These are phyloP conservation scores for Chrysodeixis includens DNA, from an alignment of 2,888 invertebrate genomes.

Conservation along the genomic window DNA sequence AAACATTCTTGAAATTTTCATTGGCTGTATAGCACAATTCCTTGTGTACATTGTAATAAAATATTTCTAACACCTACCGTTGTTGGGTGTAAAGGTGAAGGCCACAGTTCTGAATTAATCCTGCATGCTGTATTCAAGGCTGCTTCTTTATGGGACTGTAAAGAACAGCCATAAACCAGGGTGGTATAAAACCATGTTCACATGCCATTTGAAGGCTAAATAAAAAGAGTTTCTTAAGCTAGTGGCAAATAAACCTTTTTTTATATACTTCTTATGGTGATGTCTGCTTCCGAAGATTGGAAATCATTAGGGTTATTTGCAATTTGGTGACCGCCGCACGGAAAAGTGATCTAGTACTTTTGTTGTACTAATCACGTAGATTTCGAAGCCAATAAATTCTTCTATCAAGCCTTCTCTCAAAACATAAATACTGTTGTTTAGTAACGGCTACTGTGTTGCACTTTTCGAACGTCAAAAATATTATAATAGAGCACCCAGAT, in stretches of 20 bases:
- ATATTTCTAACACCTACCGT: slow-evolving; percentile 40
- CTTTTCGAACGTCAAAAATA: too few species aligned
- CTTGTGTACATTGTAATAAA: slow-evolving; percentile 26
- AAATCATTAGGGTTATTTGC: too few species aligned
- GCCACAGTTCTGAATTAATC: slow-evolving; percentile 40
- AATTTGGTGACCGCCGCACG: too few species aligned
- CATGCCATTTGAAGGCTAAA: neutral
- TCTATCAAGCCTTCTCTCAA: too few species aligned
- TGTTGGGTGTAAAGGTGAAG: slow-evolving; percentile 38
- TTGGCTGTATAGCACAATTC: slow-evolving; percentile 21
- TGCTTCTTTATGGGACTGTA: slow-evolving; percentile 41
- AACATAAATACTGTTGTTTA: too few species aligned
- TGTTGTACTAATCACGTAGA: too few species aligned
- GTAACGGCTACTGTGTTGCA: too few species aligned
- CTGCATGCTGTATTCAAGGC: slow-evolving; percentile 46
- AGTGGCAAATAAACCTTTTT: neutral
- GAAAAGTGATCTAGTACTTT: too few species aligned
- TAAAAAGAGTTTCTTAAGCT: neutral
- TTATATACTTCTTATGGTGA: too few species aligned
- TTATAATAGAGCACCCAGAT: too few species aligned
- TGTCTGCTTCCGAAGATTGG: too few species aligned
- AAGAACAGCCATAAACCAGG: slow-evolving; percentile 13
- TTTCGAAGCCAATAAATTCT: too few species aligned
- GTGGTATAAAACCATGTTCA: neutral
- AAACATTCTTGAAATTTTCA: neutral